Percentiles rank a stretch among this genome's conserved stretches.
These are phyloP conservation scores for Lates calcarifer DNA, from an alignment of 2,113 vertebrate genomes.

Conservation along the genomic window DNA sequence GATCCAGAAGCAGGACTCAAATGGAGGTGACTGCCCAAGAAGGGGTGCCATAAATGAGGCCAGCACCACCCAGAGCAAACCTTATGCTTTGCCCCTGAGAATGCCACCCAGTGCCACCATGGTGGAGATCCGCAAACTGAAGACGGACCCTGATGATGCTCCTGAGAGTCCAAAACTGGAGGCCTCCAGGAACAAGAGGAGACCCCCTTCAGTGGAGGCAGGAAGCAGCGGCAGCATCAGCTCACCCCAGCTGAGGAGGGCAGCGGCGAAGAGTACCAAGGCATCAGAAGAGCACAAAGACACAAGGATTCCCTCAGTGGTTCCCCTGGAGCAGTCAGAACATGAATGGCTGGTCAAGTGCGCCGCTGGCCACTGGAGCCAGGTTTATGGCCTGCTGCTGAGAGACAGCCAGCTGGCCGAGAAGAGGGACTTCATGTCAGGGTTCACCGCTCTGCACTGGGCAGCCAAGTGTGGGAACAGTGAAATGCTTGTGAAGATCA, in stretches of 20 bases:
- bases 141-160: conserved; percentile 16
- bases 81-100: conserved; percentile 87
- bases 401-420: conserved; percentile 86
- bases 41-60: background rate
- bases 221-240: background rate
- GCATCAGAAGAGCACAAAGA: conserved; percentile 78
- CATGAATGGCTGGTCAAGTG: conserved; percentile 91
- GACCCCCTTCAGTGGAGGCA: conserved; percentile 35
- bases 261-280: conserved; percentile 68
- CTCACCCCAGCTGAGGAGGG: conserved; percentile 77
- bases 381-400: conserved; percentile 90
- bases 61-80: conserved; percentile 80
- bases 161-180: background rate
- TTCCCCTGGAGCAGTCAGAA: conserved; percentile 87
- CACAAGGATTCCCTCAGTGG: conserved; percentile 33
- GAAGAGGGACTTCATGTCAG: conserved; percentile 92
- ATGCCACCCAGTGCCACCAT: conserved; percentile 55
- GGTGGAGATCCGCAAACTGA: conserved; percentile 44
- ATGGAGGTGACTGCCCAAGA: background rate
- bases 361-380: conserved; percentile 89
- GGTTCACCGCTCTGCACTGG: conserved; percentile 96
- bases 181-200: conserved; percentile 54
- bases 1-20: background rate
- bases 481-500: conserved; percentile 87
- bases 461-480: conserved; percentile 91